Conservation (phyloP, 2,888 invertebrate species). For the Ferdinandea cuprea region DNA sequence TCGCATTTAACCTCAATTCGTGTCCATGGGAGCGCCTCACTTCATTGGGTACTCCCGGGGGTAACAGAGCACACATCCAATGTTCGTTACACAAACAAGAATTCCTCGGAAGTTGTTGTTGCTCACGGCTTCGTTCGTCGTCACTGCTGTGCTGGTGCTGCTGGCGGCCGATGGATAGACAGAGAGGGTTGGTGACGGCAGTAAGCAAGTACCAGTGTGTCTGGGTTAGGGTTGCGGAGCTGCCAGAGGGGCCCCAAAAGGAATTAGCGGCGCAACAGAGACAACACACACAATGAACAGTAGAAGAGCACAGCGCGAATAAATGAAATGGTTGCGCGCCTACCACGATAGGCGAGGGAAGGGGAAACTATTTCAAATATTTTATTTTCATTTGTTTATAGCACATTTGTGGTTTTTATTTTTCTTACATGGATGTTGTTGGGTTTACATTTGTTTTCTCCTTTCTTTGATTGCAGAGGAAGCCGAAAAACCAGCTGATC, state of each 20-base stretch:
- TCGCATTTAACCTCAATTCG: constrained; percentile 67
- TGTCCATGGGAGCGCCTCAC: constrained; percentile 70
- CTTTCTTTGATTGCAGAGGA: constrained; percentile 83
- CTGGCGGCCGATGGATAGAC: constrained; percentile 34
- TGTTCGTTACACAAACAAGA: constrained; percentile 42
- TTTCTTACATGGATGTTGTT: constrained; percentile 20
- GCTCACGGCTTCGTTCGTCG: constrained; percentile 37
- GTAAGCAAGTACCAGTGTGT: constrained; percentile 29
- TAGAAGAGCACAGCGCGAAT: constrained; percentile 36
- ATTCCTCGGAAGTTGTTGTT: constrained; percentile 62
- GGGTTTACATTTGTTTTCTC: constrained; percentile 13
- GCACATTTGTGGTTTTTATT: constrained; percentile 25
- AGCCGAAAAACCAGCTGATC: constrained; percentile 85
- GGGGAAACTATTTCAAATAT: constrained; percentile 51
- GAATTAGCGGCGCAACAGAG: constrained; percentile 71
- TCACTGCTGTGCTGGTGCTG: constrained; percentile 37
- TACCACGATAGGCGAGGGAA: constrained; percentile 44
- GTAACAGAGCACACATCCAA: constrained; percentile 59
- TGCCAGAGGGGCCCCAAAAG: constrained; percentile 58
- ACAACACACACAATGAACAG: constrained; percentile 51
- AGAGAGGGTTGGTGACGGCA: constrained; percentile 53
- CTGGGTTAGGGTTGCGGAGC: constrained; percentile 49
- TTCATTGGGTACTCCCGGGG: constrained; percentile 69
- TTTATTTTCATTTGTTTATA: constrained; percentile 39
- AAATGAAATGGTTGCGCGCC: constrained; percentile 54